Evolutionary conservation across 2,888 invertebrate genomes (phyloP).

Genomic region (Drosophila pseudotakahashii): DNA sequence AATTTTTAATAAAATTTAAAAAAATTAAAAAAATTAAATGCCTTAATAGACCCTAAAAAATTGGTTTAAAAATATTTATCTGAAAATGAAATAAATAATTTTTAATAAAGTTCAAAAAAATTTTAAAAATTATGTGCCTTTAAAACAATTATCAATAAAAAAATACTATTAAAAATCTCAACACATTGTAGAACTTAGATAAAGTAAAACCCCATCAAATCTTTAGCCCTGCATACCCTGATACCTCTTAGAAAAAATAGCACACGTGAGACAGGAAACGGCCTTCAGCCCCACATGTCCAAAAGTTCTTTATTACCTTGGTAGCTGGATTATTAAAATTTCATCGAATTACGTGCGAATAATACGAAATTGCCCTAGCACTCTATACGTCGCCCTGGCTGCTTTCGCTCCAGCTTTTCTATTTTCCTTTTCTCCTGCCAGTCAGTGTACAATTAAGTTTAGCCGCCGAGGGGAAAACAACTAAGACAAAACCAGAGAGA

Average conservation of each 20-base stretch:
- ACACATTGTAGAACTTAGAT: no score
- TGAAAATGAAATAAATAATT: no score
- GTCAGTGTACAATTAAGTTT: slow-evolving; percentile 34
- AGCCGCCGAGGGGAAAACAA: not conserved
- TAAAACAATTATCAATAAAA: no score
- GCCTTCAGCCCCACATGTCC: slow-evolving; percentile 53
- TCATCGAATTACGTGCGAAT: slow-evolving; percentile 66
- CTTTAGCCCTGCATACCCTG: not conserved
- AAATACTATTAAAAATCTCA: no score
- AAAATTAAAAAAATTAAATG: no score
- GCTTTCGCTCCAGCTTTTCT: not conserved
- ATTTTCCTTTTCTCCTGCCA: not conserved
- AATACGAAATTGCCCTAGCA: slow-evolving; percentile 52
- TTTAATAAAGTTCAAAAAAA: no score
- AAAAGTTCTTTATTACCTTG: slow-evolving; percentile 68
- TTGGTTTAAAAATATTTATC: no score
- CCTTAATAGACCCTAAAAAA: no score
- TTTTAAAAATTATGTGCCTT: no score
- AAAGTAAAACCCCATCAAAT: no score
- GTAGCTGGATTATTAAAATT: slow-evolving; percentile 68
- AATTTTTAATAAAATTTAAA: no score
- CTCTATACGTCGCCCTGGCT: slow-evolving; percentile 25
- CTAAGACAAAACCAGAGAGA: slow-evolving; percentile 6
- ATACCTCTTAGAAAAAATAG: not conserved
- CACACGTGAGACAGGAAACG: slow-evolving; percentile 42